A percentile compares a stretch with the other conserved stretches of the same genome.
phyloP scores from a whole-genome alignment of 2,888 invertebrate genomes.

The Nemotelus nigrinus region DNA sequence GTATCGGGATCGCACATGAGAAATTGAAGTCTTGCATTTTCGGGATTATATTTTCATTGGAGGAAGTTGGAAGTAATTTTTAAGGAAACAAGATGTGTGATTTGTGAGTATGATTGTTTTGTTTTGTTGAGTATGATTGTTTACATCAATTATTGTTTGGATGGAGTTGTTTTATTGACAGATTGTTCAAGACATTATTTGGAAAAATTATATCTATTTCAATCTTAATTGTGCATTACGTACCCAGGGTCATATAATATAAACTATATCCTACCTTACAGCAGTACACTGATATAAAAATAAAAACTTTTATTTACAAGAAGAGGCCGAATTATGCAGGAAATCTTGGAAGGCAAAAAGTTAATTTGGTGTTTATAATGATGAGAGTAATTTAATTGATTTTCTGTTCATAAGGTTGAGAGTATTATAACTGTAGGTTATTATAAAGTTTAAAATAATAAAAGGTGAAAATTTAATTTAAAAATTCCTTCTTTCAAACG shows the following conservation, averaged over 20 bases:
- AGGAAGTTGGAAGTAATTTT: not conserved
- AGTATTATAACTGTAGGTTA: no score
- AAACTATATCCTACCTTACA: no score
- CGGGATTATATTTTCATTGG: not conserved
- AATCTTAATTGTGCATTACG: not conserved
- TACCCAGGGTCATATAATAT: not conserved
- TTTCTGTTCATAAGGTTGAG: no score
- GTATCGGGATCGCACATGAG: not conserved
- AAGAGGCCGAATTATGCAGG: no score
- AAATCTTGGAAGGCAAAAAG: no score
- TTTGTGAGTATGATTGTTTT: slow-evolving; percentile 11
- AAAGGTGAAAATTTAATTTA: no score
- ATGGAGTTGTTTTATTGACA: not conserved
- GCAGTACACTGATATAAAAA: no score
- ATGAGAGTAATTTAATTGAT: no score
- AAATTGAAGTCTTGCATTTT: not conserved
- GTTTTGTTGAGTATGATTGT: not conserved
- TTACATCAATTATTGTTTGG: not conserved
- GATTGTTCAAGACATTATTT: not conserved
- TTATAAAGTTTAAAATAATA: no score
- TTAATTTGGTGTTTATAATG: no score
- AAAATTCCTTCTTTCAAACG: no score
- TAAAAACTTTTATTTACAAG: no score
- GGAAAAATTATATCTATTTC: not conserved
- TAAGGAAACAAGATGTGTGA: slow-evolving; percentile 5